A percentile compares a stretch with the other conserved stretches of the same genome.
These are phyloP conservation scores for Tupaia chinensis DNA, from an alignment of 2,113 vertebrate species.

Conservation along the genomic window DNA sequence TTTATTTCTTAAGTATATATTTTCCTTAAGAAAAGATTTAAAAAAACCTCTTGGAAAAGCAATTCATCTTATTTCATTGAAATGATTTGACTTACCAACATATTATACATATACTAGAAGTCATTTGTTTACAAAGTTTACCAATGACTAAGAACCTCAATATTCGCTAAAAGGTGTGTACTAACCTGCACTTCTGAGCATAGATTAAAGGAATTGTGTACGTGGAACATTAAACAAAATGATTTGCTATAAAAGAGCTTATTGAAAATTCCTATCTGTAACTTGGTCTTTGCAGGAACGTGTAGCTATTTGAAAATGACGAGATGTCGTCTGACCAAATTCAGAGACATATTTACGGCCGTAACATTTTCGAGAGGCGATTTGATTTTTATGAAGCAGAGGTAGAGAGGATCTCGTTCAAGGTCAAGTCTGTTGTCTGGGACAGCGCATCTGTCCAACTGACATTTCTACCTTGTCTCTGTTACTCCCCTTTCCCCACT, in stretches of 20 bases:
- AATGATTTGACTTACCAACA: not conserved
- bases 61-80: not conserved
- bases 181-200: not conserved
- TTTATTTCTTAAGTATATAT: slow-evolving; percentile 14
- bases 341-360: not conserved
- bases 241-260: not conserved
- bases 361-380: not conserved
- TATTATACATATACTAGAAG: not conserved
- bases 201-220: not conserved
- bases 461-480: not conserved
- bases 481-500: fast-evolving
- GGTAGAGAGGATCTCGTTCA: not conserved
- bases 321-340: not conserved
- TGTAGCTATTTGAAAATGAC: not conserved
- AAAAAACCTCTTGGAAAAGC: not conserved
- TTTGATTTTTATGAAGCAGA: not conserved
- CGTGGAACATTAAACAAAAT: not conserved
- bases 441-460: not conserved
- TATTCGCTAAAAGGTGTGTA: not conserved
- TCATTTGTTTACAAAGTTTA: not conserved
- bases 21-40: not conserved
- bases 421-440: not conserved
- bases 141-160: not conserved
- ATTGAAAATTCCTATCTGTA: not conserved
- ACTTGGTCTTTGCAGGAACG: not conserved